A percentile compares a stretch with the other conserved stretches of the same genome.
phyloP scores from a whole-genome alignment of 1,140 invertebrate genomes.

The Chymomyza costata region DNA sequence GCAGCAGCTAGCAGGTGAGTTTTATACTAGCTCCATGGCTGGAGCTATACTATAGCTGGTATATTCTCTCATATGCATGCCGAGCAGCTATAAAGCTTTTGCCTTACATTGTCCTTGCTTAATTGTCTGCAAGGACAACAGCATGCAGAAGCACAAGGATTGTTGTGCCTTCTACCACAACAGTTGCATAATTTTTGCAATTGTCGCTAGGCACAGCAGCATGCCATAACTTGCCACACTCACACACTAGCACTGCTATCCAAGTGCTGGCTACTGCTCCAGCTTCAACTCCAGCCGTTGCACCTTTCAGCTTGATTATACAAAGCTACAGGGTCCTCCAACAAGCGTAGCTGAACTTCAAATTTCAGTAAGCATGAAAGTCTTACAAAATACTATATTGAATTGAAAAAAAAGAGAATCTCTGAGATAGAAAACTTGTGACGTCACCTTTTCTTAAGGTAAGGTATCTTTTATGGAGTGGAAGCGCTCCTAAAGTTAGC shows the following conservation, averaged over 20 bases:
- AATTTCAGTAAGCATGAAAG: too few relatives aligned
- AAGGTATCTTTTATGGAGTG: too few relatives aligned
- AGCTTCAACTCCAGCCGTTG: slow-evolving; percentile 18
- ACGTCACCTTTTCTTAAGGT: too few relatives aligned
- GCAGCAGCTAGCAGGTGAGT: slow-evolving; percentile 7
- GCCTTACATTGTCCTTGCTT: slow-evolving; percentile 60
- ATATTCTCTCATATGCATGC: slow-evolving; percentile 22
- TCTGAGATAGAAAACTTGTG: too few relatives aligned
- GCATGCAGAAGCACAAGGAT: slow-evolving; percentile 5
- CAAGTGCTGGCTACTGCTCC: slow-evolving; percentile 19
- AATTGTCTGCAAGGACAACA: slow-evolving; percentile 67
- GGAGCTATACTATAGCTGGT: slow-evolving; percentile 6
- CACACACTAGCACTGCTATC: not conserved
- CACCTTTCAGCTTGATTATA: not conserved
- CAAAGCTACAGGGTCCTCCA: slow-evolving; percentile 7
- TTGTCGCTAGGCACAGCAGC: slow-evolving; percentile 28
- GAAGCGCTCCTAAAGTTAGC: too few relatives aligned
- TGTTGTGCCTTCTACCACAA: slow-evolving; percentile 29
- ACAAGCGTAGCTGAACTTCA: too few relatives aligned
- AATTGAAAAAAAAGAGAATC: too few relatives aligned
- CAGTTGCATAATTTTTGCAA: slow-evolving; percentile 57
- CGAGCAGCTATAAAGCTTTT: slow-evolving; percentile 41
- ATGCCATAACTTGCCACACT: slow-evolving; percentile 26
- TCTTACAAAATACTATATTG: too few relatives aligned
- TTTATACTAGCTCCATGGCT: not conserved